Evolutionary conservation across 2,113 vertebrate species (phyloP), one percentile per base, ranked within the genome.

Genomic region (Pelmatolapia mariae): DNA sequence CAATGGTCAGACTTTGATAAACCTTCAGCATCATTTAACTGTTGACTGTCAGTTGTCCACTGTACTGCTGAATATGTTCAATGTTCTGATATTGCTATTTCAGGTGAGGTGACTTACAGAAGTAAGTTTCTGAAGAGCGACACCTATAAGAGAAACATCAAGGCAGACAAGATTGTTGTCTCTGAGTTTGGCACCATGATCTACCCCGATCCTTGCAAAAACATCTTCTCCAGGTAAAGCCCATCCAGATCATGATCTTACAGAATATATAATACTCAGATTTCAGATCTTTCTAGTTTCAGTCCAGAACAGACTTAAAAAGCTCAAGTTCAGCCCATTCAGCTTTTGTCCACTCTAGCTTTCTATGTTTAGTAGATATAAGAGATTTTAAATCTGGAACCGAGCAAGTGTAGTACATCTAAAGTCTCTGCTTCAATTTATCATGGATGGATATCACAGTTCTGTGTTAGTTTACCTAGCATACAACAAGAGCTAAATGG

Each of bases 161-260:
- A 96, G 78, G 98, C 98, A 10, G 96, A 99, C 90, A 96, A 96
- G 84, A 99, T 99, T 0, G 95, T 98, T 18, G 98, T 99, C 80
- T 97, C 98, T 1, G 98, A 99, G 94, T 99, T 99, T 89, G 98
- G 98, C 76, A 99, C 98, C 2, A 98, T 99, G 98, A 96, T 96
- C 83, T 98, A 98, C 68, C 98, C 98, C 0, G 98, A 99, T 92
- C 98, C 98, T 29, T 98, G 98, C 96, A 97, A 98, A 91, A 99
- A 98, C 92, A 97, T 99, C 81, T 99, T 99, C 92, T 94, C 98
- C 92, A 98, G 97, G 98, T 99, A 97, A 95, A 31, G 47, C 3
- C 36, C 29, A 8, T 16, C 43, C 11, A 54, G 18, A 24, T 52
- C 7, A 40, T 0, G 3, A 73, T 45, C 56, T 50, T 29, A 26